Base-by-base conservation (phyloP, 2,888 invertebrate species). In the Polia nebulosa region DNA sequence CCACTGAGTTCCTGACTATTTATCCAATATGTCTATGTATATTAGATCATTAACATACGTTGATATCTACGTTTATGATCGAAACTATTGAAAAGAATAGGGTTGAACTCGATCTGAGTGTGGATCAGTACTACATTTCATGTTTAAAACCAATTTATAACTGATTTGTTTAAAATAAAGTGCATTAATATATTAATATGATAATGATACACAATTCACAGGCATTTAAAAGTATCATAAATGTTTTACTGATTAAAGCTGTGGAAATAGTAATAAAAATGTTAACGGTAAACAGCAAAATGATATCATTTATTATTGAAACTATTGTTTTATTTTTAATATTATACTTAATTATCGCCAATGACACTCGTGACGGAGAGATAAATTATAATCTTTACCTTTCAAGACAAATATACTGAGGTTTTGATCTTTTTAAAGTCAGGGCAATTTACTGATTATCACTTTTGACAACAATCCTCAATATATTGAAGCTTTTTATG, bases 261-360 rank as follows among this genome's bases (percentile, higher is more conserved):
- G 36, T 67, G 55, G 67, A 67, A 55, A 39, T 32, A 27, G 51
- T 44, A 27, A 52, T 55, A 25, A 39, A 67, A 69, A 25, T 39
- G 13, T 55, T 55, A 20, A 68, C 20, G 32, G n/a, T n/a, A n/a
- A n/a, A n/a, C n/a, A n/a, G n/a, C n/a, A n/a, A n/a, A n/a, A n/a
- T n/a, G n/a, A n/a, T n/a, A n/a, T n/a, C n/a, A n/a, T n/a, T n/a
- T n/a, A n/a, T n/a, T n/a, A n/a, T n/a, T n/a, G n/a, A n/a, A n/a
- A n/a, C n/a, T n/a, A n/a, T n/a, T n/a, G n/a, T n/a, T n/a, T n/a
- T n/a, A 1, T 36, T 36, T 36, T 15, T 15, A 15, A 17, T 39
- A 39, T 17, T 17, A 45, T 4, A 22, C 29, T 36, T 9, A 20
- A 13, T n/a, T 47, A 22, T 67, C 22, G 53, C 25, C 11, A 39